A percentile compares a stretch with the other conserved stretches of the same genome.
Conservation (phyloP, 1,140 invertebrate species). For the Psix sp. region DNA sequence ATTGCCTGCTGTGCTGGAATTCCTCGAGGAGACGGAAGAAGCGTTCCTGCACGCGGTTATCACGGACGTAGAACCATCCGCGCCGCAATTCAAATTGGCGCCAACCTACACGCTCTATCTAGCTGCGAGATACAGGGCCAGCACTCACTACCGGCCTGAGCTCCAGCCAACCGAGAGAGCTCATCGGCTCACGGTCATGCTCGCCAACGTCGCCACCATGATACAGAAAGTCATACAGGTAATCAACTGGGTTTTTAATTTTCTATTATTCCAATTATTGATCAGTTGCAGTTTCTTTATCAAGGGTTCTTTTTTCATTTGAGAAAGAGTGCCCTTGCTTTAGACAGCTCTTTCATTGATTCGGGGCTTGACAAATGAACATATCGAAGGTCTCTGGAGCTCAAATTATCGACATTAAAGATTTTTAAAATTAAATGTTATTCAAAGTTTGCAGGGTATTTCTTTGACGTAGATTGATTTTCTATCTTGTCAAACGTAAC, state of each 20-base stretch:
- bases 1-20: slow-evolving; percentile 94
- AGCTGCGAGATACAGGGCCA: slow-evolving; percentile 93
- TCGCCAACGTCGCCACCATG: slow-evolving; percentile 92
- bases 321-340: no score
- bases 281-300: no score
- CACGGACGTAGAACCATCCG: slow-evolving; percentile 89
- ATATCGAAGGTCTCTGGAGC: no score
- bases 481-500: no score
- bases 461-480: no score
- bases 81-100: slow-evolving; percentile 90
- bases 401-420: no score
- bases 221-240: slow-evolving; percentile 90
- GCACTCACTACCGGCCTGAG: slow-evolving; percentile 94
- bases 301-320: no score
- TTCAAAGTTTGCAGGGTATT: no score
- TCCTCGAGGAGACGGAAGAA: slow-evolving; percentile 95
- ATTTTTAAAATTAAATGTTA: no score
- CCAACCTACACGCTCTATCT: slow-evolving; percentile 97
- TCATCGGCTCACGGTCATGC: slow-evolving; percentile 90
- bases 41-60: slow-evolving; percentile 92
- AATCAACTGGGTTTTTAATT: slow-evolving; percentile 30
- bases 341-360: no score
- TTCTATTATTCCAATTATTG: no score
- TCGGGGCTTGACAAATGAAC: no score
- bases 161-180: slow-evolving; percentile 93